phyloP scores from a whole-genome alignment of 2,113 vertebrate species.

The Arvicanthis niloticus region DNA sequence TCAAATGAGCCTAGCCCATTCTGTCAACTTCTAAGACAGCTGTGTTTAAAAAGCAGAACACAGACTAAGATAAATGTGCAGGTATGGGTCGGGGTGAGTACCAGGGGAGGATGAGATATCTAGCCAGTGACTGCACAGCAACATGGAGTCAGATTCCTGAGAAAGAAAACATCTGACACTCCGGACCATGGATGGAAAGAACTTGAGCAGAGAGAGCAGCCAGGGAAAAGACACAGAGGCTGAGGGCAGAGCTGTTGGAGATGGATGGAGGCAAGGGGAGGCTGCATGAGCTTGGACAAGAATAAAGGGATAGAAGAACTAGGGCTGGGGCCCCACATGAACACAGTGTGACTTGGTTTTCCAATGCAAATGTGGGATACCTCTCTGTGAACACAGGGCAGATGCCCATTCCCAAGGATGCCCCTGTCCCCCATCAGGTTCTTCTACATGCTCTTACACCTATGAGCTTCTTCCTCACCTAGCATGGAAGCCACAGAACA shows the following conservation, averaged over 20 bases:
- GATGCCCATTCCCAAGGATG: accelerated
- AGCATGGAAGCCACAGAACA: neutral
- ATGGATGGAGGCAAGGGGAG: neutral
- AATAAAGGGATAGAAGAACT: neutral
- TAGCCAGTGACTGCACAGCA: neutral
- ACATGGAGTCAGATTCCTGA: neutral
- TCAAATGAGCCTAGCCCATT: no score
- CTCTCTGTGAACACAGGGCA: neutral
- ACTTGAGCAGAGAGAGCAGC: neutral
- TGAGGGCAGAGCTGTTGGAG: neutral
- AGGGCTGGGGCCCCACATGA: no score
- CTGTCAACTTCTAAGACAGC: neutral
- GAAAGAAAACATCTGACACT: accelerated
- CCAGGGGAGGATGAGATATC: accelerated
- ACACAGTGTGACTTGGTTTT: accelerated
- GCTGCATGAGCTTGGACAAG: neutral
- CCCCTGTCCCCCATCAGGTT: no score
- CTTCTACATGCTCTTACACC: neutral
- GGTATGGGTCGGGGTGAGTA: neutral
- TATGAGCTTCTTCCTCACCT: neutral
- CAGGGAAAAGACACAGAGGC: accelerated
- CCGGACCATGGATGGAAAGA: neutral
- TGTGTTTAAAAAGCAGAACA: neutral
- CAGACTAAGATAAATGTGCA: neutral
- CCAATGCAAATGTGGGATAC: accelerated